Conservation (phyloP, 2,113 vertebrate species). For the Cricetomys ansorgei region DNA sequence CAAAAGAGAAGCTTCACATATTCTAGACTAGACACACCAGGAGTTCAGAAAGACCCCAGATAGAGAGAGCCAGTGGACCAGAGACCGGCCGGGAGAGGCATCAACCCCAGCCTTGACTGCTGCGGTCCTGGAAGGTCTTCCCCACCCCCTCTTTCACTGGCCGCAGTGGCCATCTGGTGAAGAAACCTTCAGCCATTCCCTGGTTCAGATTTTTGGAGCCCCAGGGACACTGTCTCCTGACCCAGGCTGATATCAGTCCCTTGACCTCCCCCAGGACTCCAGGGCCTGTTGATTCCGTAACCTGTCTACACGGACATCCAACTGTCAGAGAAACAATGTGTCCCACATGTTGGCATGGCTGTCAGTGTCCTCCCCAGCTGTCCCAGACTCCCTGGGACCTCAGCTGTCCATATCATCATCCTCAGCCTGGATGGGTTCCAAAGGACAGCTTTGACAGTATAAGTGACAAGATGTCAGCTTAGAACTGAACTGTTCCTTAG, state of each 20-base stretch:
- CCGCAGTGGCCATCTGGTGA: not conserved
- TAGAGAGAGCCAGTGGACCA: not conserved
- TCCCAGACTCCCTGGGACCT: not conserved
- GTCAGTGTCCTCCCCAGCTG: not conserved
- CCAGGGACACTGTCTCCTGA: not conserved
- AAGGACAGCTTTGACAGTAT: not conserved
- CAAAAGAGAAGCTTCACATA: rapidly evolving
- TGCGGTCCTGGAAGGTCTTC: not conserved
- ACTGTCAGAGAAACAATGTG: not conserved
- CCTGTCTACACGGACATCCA: not conserved
- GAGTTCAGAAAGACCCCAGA: rapidly evolving
- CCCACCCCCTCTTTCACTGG: too few relatives aligned
- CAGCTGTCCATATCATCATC: not conserved
- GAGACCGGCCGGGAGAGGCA: not conserved
- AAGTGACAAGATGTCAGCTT: not conserved
- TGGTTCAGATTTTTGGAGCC: not conserved
- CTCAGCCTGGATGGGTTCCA: not conserved
- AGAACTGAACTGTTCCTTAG: not conserved
- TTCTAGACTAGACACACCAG: not conserved
- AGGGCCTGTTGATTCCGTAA: not conserved
- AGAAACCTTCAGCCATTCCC: not conserved
- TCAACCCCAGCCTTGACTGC: not conserved
- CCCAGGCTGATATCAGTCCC: not conserved
- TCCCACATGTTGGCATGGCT: not conserved
- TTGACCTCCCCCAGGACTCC: not conserved